Percentiles rank a stretch among this genome's conserved stretches.
Evolutionary conservation across 2,888 invertebrate genomes (phyloP).

Genomic region (Drosophila helvetica): DNA sequence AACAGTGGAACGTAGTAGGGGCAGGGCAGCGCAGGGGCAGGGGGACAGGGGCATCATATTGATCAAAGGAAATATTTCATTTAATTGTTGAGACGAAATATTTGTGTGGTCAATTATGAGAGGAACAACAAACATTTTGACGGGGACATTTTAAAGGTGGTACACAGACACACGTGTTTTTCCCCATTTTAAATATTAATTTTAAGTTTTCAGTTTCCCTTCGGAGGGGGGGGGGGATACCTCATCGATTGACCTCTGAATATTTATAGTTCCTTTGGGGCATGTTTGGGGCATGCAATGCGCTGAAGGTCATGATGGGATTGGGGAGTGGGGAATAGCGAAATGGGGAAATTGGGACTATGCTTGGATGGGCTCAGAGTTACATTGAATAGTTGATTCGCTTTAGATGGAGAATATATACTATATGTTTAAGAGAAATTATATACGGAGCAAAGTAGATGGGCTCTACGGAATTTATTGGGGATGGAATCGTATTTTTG

Average conservation of each 20-base stretch:
- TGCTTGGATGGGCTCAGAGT: too few relatives aligned
- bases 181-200: constrained; percentile 1
- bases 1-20: constrained; percentile 4
- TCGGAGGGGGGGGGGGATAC: not conserved
- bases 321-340: too few relatives aligned
- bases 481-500: too few relatives aligned
- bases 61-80: constrained; percentile 13
- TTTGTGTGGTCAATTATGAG: constrained; percentile 26
- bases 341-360: too few relatives aligned
- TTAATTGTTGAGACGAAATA: constrained; percentile 35
- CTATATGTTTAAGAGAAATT: too few relatives aligned
- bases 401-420: too few relatives aligned
- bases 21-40: not conserved
- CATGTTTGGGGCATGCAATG: constrained; percentile 6
- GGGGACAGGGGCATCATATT: not conserved
- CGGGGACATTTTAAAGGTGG: not conserved
- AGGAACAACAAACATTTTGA: not conserved
- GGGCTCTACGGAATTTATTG: too few relatives aligned
- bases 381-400: too few relatives aligned
- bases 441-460: too few relatives aligned
- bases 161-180: not conserved
- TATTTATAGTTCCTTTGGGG: constrained; percentile 20
- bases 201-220: not conserved
- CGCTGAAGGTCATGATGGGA: not conserved
- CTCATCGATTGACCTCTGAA: constrained; percentile 15